Conservation (phyloP, 2,888 invertebrate species). For the Drosophila incognita region DNA sequence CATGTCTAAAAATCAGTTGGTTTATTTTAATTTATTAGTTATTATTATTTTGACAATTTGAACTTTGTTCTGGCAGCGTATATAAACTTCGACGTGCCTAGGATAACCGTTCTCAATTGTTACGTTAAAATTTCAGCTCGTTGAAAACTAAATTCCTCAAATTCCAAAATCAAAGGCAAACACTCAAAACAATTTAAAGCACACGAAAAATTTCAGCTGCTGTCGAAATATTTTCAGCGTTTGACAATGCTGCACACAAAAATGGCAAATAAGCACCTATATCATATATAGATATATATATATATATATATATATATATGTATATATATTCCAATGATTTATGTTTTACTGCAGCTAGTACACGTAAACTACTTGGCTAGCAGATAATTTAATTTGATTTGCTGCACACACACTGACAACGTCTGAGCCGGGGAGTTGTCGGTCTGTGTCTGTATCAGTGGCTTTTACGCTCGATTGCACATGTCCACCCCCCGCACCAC, state of each 20-base stretch:
- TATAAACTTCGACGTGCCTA: background rate
- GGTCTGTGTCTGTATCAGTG: conserved; percentile 42
- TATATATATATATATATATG: no score
- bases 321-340: background rate
- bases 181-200: background rate
- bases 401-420: conserved; percentile 33
- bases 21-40: background rate
- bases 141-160: background rate
- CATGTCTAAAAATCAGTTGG: background rate
- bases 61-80: background rate
- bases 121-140: background rate
- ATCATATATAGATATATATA: no score
- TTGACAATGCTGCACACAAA: background rate
- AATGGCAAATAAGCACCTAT: no score
- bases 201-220: background rate
- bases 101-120: background rate
- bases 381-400: conserved; percentile 73
- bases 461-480: conserved; percentile 64
- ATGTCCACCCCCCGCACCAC: background rate
- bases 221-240: background rate
- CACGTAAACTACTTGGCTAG: no score
- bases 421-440: background rate
- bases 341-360: background rate
- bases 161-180: background rate
- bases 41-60: background rate